phyloP scores from a whole-genome alignment of 2,113 vertebrate species.

The Halcyon malimbica region DNA sequence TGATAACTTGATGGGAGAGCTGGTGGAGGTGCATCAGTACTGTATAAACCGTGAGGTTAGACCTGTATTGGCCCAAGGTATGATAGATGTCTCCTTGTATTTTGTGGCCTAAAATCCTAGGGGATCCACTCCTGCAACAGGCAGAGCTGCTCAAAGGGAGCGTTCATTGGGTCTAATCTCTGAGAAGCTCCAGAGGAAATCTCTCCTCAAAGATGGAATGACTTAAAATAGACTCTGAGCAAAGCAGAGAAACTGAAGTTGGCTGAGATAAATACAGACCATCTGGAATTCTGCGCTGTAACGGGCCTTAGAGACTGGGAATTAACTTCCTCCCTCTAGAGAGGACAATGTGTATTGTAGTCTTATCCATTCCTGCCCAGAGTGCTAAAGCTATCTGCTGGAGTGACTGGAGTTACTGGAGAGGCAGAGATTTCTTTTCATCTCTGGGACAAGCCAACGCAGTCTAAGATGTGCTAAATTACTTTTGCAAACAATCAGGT shows the following conservation, averaged over 20 bases:
- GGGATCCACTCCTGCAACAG: background rate
- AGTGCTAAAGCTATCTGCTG: background rate
- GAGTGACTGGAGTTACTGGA: background rate
- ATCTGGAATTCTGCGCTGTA: background rate
- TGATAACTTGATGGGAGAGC: background rate
- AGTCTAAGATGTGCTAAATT: background rate
- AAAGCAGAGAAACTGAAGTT: background rate
- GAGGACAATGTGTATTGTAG: background rate
- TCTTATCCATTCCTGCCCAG: background rate
- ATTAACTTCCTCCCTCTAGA: background rate
- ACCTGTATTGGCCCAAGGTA: background rate
- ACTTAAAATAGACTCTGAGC: background rate
- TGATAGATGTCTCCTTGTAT: background rate
- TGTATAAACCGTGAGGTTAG: background rate
- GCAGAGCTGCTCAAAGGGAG: background rate
- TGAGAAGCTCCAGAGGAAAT: background rate
- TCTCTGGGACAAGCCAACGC: background rate
- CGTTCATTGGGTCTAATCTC: background rate
- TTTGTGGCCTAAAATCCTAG: background rate
- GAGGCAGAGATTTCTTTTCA: background rate
- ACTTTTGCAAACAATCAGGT: background rate
- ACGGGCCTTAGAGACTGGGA: background rate
- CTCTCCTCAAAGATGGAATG: background rate
- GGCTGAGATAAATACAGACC: background rate
- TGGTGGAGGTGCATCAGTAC: background rate